Conservation (phyloP, 2,888 invertebrate species). For the Macaria liturata region DNA sequence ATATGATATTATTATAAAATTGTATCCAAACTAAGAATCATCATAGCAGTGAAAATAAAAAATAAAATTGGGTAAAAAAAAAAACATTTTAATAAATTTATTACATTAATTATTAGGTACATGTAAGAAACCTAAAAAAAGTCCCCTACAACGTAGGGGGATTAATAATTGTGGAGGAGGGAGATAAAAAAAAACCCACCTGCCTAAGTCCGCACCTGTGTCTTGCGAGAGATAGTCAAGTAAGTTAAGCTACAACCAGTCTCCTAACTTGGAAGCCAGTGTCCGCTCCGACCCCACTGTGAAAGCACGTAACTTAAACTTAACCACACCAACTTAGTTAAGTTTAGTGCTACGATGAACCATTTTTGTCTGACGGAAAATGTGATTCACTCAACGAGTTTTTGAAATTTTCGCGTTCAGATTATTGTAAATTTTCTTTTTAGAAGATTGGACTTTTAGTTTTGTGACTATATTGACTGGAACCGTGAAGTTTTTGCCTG, state of each 20-base stretch:
- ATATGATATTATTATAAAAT: too few species aligned
- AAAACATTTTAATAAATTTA: too few species aligned
- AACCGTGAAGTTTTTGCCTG: conserved; percentile 40
- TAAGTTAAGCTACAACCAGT: conserved; percentile 41
- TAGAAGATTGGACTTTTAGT: conserved; percentile 35
- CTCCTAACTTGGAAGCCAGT: conserved; percentile 28
- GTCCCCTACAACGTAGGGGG: too few species aligned
- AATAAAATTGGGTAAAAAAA: too few species aligned
- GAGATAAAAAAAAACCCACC: too few species aligned
- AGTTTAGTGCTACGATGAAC: conserved; percentile 58
- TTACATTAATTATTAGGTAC: too few species aligned
- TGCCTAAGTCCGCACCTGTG: conserved; percentile 42
- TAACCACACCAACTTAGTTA: conserved; percentile 16
- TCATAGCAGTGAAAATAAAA: too few species aligned
- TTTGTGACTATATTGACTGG: conserved; percentile 36
- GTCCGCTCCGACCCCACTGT: conserved; percentile 25
- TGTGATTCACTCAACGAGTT: conserved; percentile 75
- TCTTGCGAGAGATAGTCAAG: conserved; percentile 43
- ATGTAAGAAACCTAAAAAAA: too few species aligned
- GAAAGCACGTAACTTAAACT: conserved; percentile 34
- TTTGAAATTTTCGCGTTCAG: conserved; percentile 31
- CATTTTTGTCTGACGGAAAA: conserved; percentile 76
- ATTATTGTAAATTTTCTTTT: background rate
- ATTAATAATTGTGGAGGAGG: too few species aligned
- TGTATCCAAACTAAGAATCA: too few species aligned